A percentile compares a stretch with the other conserved stretches of the same genome.
Evolutionary conservation across 37 sponge, comb jelly and placozoan species (phyloP).

Genomic region (Beroe ovata): DNA sequence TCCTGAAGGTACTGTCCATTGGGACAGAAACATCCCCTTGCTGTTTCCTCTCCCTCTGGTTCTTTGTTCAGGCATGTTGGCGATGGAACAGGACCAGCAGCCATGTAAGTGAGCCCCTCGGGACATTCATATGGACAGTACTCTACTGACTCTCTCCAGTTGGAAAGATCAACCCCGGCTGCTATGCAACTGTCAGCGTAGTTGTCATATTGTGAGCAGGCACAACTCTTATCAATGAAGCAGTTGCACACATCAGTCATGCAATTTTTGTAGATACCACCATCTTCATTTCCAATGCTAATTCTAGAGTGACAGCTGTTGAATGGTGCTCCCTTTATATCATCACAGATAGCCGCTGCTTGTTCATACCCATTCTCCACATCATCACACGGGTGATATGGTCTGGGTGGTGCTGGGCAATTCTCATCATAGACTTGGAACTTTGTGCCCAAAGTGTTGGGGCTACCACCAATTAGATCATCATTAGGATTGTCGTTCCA

Average conservation of each 20-base stretch:
- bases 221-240: neutral
- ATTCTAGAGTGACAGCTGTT: neutral
- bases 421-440: constrained; percentile 25
- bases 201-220: constrained; percentile 58
- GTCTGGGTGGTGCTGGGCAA: constrained; percentile 37
- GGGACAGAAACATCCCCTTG: constrained; percentile 42
- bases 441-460: constrained; percentile 28
- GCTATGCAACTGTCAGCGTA: constrained; percentile 26
- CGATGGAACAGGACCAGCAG: constrained; percentile 1
- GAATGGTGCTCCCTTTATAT: constrained; percentile 16
- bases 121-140: constrained; percentile 59
- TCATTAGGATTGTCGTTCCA: constrained; percentile 14
- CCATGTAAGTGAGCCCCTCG: neutral
- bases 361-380: neutral
- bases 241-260: constrained; percentile 48
- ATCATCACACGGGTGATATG: constrained; percentile 63
- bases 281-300: neutral
- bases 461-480: neutral
- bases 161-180: constrained; percentile 35
- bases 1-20: constrained; percentile 47
- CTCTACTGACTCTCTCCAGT: neutral
- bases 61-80: constrained; percentile 20
- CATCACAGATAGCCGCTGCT: constrained; percentile 12
- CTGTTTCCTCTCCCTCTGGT: neutral
- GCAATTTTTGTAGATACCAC: constrained; percentile 35